Percentiles rank a stretch among this genome's conserved stretches.
phyloP scores from a whole-genome alignment of 2,888 invertebrate species.

The Celastrina argiolus region DNA sequence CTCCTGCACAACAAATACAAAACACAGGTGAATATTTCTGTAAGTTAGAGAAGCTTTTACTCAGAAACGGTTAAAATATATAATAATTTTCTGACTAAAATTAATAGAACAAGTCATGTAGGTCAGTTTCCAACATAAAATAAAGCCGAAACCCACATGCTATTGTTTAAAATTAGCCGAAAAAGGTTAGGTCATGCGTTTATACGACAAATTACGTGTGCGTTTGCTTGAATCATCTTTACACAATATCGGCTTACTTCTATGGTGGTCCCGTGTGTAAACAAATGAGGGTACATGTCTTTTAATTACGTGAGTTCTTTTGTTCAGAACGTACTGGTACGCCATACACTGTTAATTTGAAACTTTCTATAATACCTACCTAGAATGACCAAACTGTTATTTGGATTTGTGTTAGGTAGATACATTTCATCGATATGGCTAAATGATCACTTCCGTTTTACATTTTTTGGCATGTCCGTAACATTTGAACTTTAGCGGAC shows the following conservation, averaged over 20 bases:
- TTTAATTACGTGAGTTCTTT: background rate
- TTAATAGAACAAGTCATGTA: slow-evolving; percentile 5
- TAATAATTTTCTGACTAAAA: background rate
- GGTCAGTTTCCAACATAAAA: slow-evolving; percentile 3
- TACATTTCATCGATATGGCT: too few species aligned
- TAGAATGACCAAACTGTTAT: background rate
- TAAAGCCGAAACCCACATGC: background rate
- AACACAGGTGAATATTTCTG: slow-evolving; percentile 16
- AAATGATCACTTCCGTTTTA: background rate
- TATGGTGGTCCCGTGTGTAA: background rate
- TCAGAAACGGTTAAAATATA: background rate
- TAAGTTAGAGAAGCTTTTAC: background rate
- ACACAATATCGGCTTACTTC: background rate
- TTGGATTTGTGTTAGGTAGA: too few species aligned
- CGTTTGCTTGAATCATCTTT: background rate
- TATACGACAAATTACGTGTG: slow-evolving; percentile 11
- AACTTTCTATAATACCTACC: background rate
- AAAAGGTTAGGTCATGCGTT: slow-evolving; percentile 14
- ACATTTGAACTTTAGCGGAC: slow-evolving; percentile 4
- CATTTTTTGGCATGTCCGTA: background rate
- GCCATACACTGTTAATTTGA: background rate
- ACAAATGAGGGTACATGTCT: background rate
- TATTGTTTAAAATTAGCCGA: slow-evolving; percentile 17
- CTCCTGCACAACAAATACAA: background rate
- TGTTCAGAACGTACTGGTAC: background rate